These are phyloP conservation scores for Falcunculus frontatus DNA, from an alignment of 2,113 vertebrate genomes.

Conservation along the genomic window DNA sequence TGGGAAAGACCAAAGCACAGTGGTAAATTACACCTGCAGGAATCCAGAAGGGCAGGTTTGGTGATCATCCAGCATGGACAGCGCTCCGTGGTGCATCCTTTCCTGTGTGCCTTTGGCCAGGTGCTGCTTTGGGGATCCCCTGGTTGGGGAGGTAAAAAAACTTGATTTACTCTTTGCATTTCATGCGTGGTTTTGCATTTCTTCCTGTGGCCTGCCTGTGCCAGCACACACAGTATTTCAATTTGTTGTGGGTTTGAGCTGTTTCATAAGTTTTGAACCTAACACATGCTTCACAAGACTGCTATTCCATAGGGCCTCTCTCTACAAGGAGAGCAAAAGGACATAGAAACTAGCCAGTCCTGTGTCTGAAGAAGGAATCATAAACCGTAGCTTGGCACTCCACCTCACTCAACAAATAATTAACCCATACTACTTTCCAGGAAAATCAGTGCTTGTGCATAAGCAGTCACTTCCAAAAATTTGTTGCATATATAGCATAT, in stretches of 20 bases:
- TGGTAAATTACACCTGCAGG: not conserved
- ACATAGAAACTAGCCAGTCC: not conserved
- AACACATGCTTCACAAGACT: not conserved
- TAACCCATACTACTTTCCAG: not conserved
- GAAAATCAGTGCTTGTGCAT: not conserved
- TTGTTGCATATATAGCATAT: not conserved
- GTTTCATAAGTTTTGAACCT: not conserved
- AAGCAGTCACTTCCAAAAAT: not conserved
- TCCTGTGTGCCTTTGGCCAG: not conserved
- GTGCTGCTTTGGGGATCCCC: not conserved
- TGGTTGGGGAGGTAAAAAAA: not conserved
- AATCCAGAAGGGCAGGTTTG: not conserved
- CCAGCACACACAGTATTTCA: not conserved
- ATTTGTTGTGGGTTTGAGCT: not conserved
- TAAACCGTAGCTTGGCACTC: not conserved
- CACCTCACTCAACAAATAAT: not conserved
- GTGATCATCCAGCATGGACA: not conserved
- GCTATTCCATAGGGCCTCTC: not conserved
- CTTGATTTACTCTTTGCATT: not conserved
- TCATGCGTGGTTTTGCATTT: not conserved
- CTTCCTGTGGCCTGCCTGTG: not conserved
- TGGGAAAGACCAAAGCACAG: not conserved
- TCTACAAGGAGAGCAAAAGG: not conserved
- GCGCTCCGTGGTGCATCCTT: fast-evolving
- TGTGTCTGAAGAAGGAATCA: not conserved